Percentiles rank a stretch among this genome's conserved stretches.
Evolutionary conservation across 2,888 invertebrate species (phyloP).

Genomic region (Matsumyia berberina): DNA sequence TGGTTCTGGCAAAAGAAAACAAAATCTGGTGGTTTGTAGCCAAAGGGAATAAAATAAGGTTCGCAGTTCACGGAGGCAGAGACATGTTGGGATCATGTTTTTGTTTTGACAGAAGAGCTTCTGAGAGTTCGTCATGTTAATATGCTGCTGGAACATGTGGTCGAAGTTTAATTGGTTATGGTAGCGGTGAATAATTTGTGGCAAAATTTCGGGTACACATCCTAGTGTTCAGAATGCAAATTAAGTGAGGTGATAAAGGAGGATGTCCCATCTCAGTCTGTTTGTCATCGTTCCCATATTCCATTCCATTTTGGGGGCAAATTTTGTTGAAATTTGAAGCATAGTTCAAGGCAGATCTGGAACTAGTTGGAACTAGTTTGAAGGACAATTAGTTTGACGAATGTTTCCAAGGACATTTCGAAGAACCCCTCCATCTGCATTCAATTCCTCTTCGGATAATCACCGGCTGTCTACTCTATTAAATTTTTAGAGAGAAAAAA

Average conservation of each 20-base stretch:
- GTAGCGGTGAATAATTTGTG: slow-evolving; percentile 28
- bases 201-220: not conserved
- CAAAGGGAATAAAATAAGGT: slow-evolving; percentile 59
- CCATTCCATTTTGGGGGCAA: too few relatives aligned
- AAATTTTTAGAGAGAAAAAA: slow-evolving; percentile 18
- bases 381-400: too few relatives aligned
- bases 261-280: too few relatives aligned
- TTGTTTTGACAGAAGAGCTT: slow-evolving; percentile 18
- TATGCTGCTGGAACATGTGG: slow-evolving; percentile 59
- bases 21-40: slow-evolving; percentile 29
- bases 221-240: too few relatives aligned
- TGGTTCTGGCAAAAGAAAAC: slow-evolving; percentile 23
- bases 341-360: too few relatives aligned
- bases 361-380: too few relatives aligned
- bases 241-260: too few relatives aligned
- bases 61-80: slow-evolving; percentile 40
- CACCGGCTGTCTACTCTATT: slow-evolving; percentile 27
- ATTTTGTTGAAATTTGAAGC: too few relatives aligned
- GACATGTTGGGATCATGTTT: slow-evolving; percentile 60
- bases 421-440: too few relatives aligned
- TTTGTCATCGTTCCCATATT: too few relatives aligned
- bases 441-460: not conserved
- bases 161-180: slow-evolving; percentile 52
- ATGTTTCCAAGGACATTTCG: too few relatives aligned
- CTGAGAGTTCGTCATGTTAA: slow-evolving; percentile 49